These are phyloP conservation scores for Arge pagana DNA, from an alignment of 2,888 invertebrate species.

Conservation along the genomic window DNA sequence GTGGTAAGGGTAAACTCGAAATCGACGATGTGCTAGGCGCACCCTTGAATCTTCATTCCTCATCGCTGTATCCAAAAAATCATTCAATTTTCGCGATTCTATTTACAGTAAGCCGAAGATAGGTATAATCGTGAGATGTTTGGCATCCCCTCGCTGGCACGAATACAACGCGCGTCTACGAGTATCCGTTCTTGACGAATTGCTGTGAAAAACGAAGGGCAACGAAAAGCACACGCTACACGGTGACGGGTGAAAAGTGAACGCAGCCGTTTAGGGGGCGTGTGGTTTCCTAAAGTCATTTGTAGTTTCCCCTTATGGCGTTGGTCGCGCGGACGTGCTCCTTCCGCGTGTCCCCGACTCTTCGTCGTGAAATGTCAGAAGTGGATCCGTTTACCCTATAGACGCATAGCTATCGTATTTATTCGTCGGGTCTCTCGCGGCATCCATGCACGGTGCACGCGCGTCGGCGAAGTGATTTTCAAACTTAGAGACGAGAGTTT, in stretches of 20 bases:
- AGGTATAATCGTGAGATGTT: too few species aligned
- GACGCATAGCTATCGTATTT: too few species aligned
- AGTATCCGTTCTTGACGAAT: conserved; percentile 5
- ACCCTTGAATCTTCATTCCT: not conserved
- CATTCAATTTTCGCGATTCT: conserved; percentile 13
- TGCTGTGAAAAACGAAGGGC: conserved; percentile 21
- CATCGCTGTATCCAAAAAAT: conserved; percentile 25
- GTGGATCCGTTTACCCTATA: too few species aligned
- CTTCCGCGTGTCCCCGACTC: conserved; percentile 37
- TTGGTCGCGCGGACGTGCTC: conserved; percentile 48
- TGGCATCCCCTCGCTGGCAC: not conserved
- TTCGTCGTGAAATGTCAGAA: too few species aligned
- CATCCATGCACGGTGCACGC: conserved; percentile 4
- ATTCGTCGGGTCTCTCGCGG: too few species aligned
- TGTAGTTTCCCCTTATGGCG: conserved; percentile 34
- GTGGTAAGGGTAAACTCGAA: too few species aligned
- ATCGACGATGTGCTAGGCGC: too few species aligned
- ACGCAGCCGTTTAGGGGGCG: conserved; percentile 50
- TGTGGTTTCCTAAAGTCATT: conserved; percentile 55
- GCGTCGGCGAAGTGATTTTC: too few species aligned
- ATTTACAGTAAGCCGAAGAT: conserved; percentile 25
- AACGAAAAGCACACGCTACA: too few species aligned
- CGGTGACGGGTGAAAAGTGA: conserved; percentile 33
- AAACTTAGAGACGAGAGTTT: conserved; percentile 7
- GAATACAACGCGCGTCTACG: conserved; percentile 29